Base-by-base conservation (phyloP, 1,140 invertebrate genomes). In the Lucilia cuprina region DNA sequence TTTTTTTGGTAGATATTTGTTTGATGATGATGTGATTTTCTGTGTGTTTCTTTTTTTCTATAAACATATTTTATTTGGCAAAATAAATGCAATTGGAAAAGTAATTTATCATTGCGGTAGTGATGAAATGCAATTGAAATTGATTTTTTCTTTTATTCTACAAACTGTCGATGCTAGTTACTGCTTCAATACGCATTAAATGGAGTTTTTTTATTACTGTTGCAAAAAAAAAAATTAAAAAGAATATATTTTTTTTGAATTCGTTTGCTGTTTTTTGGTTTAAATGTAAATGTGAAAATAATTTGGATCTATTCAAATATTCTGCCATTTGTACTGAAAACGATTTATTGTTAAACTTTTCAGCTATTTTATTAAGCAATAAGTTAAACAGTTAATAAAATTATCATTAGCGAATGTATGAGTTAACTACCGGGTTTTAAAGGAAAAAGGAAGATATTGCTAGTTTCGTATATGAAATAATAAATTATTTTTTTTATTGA, bases 31-130 rank as follows among this genome's bases (percentile, higher is more conserved):
- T 17, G 50, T 55, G 12, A 55, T 55, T 17, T 17, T 55, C 12
- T 55, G 49, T 30, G 25, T 2, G 25, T 10, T 41, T 41, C 5
- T 41, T 41, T 41, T 55, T 5, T 55, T 55, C 12, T 55, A 55
- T 55, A 55, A 17, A 55, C 50, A 55, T 55, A 55, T 55, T 55
- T 55, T 17, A 55, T 17, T 17, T 55, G 13, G 50, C 17, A 55
- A 55, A 55, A 55, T 55, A 55, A 83, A 35, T 83, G 35, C 65
- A 70, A 83, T 60, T 83, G 82, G 34, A 85, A 85, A 85, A 85
- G 84, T 85, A 83, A 85, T 85, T 85, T 85, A 85, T 85, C 84
- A 85, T 83, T 85, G 84, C 84, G 74, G 82, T 83, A 82, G 82
- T 83, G 84, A 83, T 85, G 83, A 83, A 83, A 83, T 83, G 84